phyloP scores from a whole-genome alignment of 2,888 invertebrate genomes.

The Amorpha juglandis region DNA sequence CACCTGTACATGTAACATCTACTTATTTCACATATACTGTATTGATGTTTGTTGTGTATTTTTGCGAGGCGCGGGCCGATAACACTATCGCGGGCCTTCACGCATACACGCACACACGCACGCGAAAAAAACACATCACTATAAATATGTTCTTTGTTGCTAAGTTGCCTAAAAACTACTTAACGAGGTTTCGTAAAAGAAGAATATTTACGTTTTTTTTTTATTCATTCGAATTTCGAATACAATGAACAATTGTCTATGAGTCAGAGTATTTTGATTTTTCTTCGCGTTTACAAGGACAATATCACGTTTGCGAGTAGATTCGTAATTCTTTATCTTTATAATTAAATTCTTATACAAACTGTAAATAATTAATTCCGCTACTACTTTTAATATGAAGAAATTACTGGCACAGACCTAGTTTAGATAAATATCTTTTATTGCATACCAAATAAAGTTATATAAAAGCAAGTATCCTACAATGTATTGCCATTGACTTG shows the following conservation, averaged over 20 bases:
- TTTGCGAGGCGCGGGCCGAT: slow-evolving; percentile 79
- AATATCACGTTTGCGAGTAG: slow-evolving; percentile 15
- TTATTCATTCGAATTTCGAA: neutral
- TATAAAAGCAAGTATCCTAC: too few species aligned
- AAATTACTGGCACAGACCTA: neutral
- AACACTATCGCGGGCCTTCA: slow-evolving; percentile 80
- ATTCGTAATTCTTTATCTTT: slow-evolving; percentile 8
- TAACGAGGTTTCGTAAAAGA: slow-evolving; percentile 14
- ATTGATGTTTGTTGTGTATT: slow-evolving; percentile 77
- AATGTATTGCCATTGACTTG: too few species aligned
- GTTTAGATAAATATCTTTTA: too few species aligned
- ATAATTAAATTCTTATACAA: neutral
- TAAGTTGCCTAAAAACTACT: slow-evolving; percentile 63
- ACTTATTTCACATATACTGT: slow-evolving; percentile 41
- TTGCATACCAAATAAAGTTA: too few species aligned
- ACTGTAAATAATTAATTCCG: neutral
- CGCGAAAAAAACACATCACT: slow-evolving; percentile 47
- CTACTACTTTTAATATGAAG: neutral
- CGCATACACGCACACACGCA: slow-evolving; percentile 56
- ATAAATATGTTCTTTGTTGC: slow-evolving; percentile 60
- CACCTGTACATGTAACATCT: slow-evolving; percentile 45
- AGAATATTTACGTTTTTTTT: neutral
- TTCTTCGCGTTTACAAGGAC: slow-evolving; percentile 1
- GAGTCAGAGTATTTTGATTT: slow-evolving; percentile 1
- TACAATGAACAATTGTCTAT: neutral